Base-by-base conservation (phyloP, 2,113 vertebrate species). In the Dolichotis patagonum region DNA sequence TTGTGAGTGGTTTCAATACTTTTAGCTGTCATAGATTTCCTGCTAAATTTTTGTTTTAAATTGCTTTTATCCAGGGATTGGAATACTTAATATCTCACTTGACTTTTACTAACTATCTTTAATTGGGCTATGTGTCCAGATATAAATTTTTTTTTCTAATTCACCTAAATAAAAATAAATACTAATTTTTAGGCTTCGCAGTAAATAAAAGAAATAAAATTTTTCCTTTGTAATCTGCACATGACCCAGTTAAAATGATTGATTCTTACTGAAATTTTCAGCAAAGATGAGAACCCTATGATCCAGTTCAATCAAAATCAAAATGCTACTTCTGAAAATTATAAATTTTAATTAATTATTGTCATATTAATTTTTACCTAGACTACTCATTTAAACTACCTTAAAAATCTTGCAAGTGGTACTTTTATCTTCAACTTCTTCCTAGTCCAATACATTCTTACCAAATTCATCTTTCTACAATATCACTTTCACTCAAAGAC, bases 121-220 rank as follows among this genome's bases (percentile, higher is more conserved):
- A 63, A 16, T 63, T 65, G 30, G 75, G 19, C 7, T 83, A 80
- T 95, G 52, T 90, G 90, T 84, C 35, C 84, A 71, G 67, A 71
- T 78, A 38, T 16, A 38, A 30, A 35, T 24, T 67, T 85, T 94
- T 52, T 75, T 85, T 86, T 52, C 75, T 71, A 32, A 73, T 80
- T 92, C 90, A 3, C 24, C 41, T 90, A 77, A 73, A 81, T 62
- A 63, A 91, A 93, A 92, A 88, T 63, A 89, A 71, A 58, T 80
- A 54, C 52, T 71, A 46, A 46, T 88, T 85, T 65, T 41, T 85
- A 81, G 7, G 38, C 35, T 41, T 65, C 30, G 41, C 17, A 60
- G 19, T 77, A 77, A 28, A 46, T 46, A 49, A 54, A 85, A 83
- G 1, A 81, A 75, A 7, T 35, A n/a, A 75, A 32, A 63, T 38